phyloP scores from a whole-genome alignment of 2,113 vertebrate genomes.

The Phyllostomus discolor region DNA sequence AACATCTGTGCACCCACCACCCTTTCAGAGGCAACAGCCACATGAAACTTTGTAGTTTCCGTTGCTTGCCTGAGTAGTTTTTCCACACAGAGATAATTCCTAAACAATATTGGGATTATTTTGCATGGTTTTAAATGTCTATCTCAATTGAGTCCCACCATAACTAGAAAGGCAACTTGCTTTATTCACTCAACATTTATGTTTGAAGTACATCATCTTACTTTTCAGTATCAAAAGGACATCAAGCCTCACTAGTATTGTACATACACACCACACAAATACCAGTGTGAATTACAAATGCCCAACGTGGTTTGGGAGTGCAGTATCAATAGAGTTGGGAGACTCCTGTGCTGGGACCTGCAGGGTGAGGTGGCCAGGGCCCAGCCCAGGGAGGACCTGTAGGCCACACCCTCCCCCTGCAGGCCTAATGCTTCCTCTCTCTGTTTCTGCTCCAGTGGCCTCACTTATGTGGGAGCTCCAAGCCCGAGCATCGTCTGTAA shows the following conservation, averaged over 20 bases:
- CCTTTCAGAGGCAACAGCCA: not conserved
- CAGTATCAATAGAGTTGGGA: not conserved
- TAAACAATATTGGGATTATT: not conserved
- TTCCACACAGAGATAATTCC: not conserved
- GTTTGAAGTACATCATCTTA: not conserved
- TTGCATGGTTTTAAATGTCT: not conserved
- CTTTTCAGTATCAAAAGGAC: not conserved
- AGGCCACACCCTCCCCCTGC: not conserved
- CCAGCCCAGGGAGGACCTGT: not conserved
- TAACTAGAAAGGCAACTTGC: not conserved
- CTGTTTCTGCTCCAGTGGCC: slow-evolving; percentile 83
- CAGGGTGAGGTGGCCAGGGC: too few species aligned
- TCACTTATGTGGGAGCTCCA: slow-evolving; percentile 95
- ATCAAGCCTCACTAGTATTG: not conserved
- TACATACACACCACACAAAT: not conserved
- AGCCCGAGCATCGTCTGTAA: slow-evolving; percentile 98
- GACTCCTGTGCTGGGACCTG: not conserved
- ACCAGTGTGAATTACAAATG: not conserved
- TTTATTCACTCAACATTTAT: not conserved
- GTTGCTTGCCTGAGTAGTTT: not conserved
- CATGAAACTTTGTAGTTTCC: not conserved
- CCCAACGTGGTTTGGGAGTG: not conserved
- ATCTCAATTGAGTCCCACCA: not conserved
- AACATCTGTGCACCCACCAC: not conserved
- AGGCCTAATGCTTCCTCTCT: slow-evolving; percentile 22